Evolutionary conservation across 2,797 vertebrate species (phyloP).

Genomic region (Phoeniculus purpureus): DNA sequence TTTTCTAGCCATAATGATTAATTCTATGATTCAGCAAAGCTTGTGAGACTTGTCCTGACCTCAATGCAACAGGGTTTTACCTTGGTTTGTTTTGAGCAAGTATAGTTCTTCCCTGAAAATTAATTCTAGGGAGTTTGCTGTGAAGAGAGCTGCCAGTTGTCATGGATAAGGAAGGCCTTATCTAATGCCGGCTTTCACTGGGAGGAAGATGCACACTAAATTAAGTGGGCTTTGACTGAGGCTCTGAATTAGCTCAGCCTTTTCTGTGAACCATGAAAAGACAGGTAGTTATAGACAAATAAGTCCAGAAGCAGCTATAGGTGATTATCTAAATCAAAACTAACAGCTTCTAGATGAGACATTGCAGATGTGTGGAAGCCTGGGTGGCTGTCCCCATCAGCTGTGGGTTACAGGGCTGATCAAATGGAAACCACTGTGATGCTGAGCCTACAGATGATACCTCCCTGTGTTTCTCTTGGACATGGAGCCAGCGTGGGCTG

Average conservation of each 20-base stretch:
- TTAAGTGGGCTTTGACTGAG: constrained; percentile 52
- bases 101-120: constrained; percentile 50
- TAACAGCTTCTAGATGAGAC: background rate
- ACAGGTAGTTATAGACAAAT: constrained; percentile 25
- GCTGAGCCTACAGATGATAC: rapidly evolving
- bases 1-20: no score
- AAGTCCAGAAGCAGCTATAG: background rate
- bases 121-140: constrained; percentile 27
- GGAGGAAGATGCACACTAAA: constrained; percentile 28
- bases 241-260: constrained; percentile 34
- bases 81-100: background rate
- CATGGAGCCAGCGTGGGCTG: rapidly evolving
- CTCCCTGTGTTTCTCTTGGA: rapidly evolving
- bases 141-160: constrained; percentile 53
- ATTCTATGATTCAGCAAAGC: background rate
- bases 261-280: constrained; percentile 45
- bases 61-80: background rate
- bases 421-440: background rate
- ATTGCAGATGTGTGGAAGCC: background rate
- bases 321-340: background rate
- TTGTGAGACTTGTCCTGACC: background rate
- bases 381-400: rapidly evolving
- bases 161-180: constrained; percentile 47
- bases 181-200: constrained; percentile 35
- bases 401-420: background rate